Evolutionary conservation across 2,113 vertebrate genomes (phyloP).

Genomic region (Arenaria interpres): DNA sequence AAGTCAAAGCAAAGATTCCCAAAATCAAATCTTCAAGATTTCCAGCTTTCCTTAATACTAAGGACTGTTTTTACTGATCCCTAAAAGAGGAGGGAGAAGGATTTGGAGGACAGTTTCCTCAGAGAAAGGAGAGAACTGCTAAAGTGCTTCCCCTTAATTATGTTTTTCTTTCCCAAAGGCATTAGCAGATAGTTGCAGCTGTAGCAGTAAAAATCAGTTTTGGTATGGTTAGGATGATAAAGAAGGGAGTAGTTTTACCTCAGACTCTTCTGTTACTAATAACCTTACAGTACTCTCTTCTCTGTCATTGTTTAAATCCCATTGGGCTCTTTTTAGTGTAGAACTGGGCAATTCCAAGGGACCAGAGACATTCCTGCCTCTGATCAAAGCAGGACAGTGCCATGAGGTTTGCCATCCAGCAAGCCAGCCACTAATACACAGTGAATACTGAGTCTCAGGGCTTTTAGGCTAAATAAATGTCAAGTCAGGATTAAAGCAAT

Average conservation of each 20-base stretch:
- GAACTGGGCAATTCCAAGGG: background rate
- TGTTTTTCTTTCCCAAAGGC: background rate
- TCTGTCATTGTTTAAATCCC: background rate
- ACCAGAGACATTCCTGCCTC: background rate
- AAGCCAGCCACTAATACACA: background rate
- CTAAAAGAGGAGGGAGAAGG: background rate
- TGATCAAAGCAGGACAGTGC: background rate
- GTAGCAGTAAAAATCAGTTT: background rate
- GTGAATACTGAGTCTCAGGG: background rate
- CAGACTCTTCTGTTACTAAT: background rate
- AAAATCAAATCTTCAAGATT: background rate
- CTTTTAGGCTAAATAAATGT: background rate
- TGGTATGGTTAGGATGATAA: background rate
- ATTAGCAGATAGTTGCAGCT: background rate
- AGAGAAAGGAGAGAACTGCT: background rate
- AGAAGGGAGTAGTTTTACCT: background rate
- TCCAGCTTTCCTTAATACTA: background rate
- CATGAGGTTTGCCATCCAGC: background rate
- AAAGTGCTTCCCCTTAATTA: background rate
- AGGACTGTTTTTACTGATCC: background rate
- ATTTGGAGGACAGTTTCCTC: background rate
- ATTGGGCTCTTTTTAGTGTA: background rate
- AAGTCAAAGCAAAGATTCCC: slow-evolving; percentile 3
- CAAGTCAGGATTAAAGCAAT: background rate
- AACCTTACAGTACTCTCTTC: background rate